These are phyloP conservation scores for Acrocephalus kingi DNA, from an alignment of 2,113 vertebrate genomes.

Conservation along the genomic window DNA sequence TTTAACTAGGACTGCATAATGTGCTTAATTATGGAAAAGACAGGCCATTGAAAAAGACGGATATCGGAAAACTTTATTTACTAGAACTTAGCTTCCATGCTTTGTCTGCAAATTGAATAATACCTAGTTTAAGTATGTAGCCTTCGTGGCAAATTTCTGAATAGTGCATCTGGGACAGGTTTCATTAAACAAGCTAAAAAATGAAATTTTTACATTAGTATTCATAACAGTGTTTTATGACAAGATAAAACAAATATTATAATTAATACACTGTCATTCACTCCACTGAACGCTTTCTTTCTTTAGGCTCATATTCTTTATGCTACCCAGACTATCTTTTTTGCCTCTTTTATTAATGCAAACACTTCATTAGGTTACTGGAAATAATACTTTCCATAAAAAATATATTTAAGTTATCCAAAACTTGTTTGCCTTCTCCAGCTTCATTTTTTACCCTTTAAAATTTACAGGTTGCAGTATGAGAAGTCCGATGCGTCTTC, in stretches of 20 bases:
- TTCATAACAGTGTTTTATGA: slow-evolving; percentile 1
- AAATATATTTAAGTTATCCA: not conserved
- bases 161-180: not conserved
- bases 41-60: not conserved
- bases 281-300: not conserved
- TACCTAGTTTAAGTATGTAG: not conserved
- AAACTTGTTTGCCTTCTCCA: not conserved
- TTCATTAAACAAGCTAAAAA: slow-evolving; percentile 4
- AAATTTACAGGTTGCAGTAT: not conserved
- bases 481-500: not conserved
- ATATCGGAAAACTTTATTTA: slow-evolving; percentile 1
- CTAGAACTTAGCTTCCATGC: not conserved
- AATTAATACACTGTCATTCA: not conserved
- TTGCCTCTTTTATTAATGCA: slow-evolving; percentile 3
- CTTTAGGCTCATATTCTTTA: not conserved
- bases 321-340: not conserved
- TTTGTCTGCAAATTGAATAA: not conserved
- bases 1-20: not conserved
- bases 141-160: not conserved
- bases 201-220: not conserved
- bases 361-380: not conserved
- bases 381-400: not conserved
- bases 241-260: not conserved
- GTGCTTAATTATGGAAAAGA: not conserved
- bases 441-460: not conserved